Conservation (phyloP, 2,888 invertebrate genomes). For the Gymnosoma rotundatum region DNA sequence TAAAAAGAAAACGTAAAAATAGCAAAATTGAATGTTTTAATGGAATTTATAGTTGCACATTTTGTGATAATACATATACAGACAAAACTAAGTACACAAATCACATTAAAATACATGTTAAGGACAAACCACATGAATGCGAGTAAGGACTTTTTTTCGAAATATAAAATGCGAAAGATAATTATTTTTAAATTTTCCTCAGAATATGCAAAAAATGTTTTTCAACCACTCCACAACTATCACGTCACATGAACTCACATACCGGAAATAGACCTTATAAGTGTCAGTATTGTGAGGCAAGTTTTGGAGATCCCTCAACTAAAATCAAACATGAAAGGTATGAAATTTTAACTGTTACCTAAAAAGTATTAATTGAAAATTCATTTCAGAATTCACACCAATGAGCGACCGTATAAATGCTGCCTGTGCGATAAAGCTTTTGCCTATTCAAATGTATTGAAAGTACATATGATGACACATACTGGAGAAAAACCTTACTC, state of each 20-base stretch:
- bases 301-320: slow-evolving; percentile 81
- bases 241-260: slow-evolving; percentile 82
- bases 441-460: slow-evolving; percentile 80
- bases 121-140: slow-evolving; percentile 80
- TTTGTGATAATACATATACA: slow-evolving; percentile 81
- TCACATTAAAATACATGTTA: slow-evolving; percentile 81
- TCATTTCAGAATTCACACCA: slow-evolving; percentile 79
- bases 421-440: slow-evolving; percentile 80
- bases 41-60: slow-evolving; percentile 77
- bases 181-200: slow-evolving; percentile 2
- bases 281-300: slow-evolving; percentile 80
- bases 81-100: slow-evolving; percentile 80
- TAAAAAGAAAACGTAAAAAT: slow-evolving; percentile 50
- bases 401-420: slow-evolving; percentile 80
- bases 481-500: slow-evolving; percentile 80
- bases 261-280: slow-evolving; percentile 81
- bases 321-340: slow-evolving; percentile 81
- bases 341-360: neutral
- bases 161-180: neutral
- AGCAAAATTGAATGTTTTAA: slow-evolving; percentile 41
- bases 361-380: neutral
- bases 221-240: slow-evolving; percentile 80
- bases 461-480: slow-evolving; percentile 80
- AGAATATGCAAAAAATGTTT: slow-evolving; percentile 81
- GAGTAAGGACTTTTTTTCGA: slow-evolving; percentile 75